A percentile compares a stretch with the other conserved stretches of the same genome.
Evolutionary conservation across 2,797 vertebrate species (phyloP).

Genomic region (Pseudotriccus pelzelni): DNA sequence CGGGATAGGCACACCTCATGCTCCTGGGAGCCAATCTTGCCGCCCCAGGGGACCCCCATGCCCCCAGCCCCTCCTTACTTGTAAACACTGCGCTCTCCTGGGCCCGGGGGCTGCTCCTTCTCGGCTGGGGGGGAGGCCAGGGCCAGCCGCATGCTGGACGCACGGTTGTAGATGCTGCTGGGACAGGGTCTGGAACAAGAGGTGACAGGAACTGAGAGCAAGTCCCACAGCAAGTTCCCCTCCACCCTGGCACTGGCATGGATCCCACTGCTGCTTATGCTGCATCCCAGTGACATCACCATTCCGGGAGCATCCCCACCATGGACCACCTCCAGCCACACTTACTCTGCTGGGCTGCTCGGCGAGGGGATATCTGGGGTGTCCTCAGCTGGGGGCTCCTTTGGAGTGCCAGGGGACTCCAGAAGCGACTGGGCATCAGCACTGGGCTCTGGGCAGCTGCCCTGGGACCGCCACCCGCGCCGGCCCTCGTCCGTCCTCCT

Average conservation of each 20-base stretch:
- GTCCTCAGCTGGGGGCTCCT: background rate
- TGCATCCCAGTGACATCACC: background rate
- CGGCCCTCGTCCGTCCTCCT: constrained; percentile 73
- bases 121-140: background rate
- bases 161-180: constrained; percentile 42
- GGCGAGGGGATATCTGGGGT: rapidly evolving
- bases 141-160: background rate
- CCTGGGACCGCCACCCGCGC: constrained; percentile 67
- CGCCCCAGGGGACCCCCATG: background rate
- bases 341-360: background rate
- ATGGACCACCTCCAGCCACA: background rate
- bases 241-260: background rate
- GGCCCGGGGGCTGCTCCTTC: background rate
- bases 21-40: background rate
- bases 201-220: background rate
- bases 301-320: background rate
- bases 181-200: constrained; percentile 56
- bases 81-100: constrained; percentile 77
- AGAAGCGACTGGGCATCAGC: background rate
- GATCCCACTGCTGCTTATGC: rapidly evolving
- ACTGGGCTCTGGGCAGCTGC: background rate
- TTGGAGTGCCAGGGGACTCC: background rate
- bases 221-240: background rate
- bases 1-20: background rate
- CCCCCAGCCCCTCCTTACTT: constrained; percentile 76